Conservation (phyloP, 2,797 vertebrate genomes). For the Acanthurus leucopareius region DNA sequence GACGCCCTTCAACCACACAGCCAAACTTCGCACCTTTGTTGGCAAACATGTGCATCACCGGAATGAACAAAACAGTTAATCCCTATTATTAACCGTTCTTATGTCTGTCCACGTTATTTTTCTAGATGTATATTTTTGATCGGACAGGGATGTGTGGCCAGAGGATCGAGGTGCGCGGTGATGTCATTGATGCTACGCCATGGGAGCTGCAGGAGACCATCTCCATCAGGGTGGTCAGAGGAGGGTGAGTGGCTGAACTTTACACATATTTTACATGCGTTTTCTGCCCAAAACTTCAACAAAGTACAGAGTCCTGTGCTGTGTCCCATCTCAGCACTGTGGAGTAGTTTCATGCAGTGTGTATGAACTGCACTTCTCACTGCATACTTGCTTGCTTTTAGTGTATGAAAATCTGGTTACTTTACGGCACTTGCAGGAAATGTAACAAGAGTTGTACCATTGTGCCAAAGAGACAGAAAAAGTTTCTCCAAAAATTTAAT, state of each 20-base stretch:
- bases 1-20: background rate
- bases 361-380: background rate
- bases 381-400: background rate
- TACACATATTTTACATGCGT: background rate
- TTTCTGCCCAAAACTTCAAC: background rate
- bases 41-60: background rate
- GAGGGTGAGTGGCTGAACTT: conserved; percentile 87
- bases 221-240: conserved; percentile 92
- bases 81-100: background rate
- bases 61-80: background rate
- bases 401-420: background rate
- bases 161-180: conserved; percentile 87
- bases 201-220: conserved; percentile 90
- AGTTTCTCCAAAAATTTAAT: background rate
- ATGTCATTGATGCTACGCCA: conserved; percentile 85
- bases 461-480: background rate
- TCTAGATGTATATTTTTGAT: conserved; percentile 91
- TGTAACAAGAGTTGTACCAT: background rate
- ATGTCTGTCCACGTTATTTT: background rate
- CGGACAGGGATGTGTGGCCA: conserved; percentile 86
- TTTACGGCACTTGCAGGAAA: background rate
- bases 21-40: background rate
- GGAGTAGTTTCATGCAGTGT: background rate
- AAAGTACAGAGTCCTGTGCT: background rate
- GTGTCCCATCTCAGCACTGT: background rate